Evolutionary conservation across 2,888 invertebrate genomes (phyloP).

Genomic region (Diachrysia chrysitis): DNA sequence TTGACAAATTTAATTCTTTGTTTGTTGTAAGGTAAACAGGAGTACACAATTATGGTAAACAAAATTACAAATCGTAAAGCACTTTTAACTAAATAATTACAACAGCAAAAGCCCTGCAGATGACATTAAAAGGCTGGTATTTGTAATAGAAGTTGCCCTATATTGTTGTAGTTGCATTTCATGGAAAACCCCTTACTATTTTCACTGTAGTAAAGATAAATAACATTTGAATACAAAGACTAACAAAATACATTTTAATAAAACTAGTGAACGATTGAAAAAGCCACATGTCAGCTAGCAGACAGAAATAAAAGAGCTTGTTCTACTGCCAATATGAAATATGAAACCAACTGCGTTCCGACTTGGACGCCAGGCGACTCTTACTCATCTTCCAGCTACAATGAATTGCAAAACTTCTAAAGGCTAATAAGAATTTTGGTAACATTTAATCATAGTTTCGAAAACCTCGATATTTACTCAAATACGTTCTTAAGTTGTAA

Average conservation of each 20-base stretch:
- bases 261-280: conserved; percentile 63
- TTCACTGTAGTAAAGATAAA: conserved; percentile 15
- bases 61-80: not conserved
- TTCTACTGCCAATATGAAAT: conserved; percentile 74
- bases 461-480: not conserved
- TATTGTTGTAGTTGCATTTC: too few species aligned
- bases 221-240: conserved; percentile 36
- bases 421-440: conserved; percentile 36
- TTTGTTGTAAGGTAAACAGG: not conserved
- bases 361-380: conserved; percentile 68
- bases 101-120: too few species aligned
- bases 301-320: conserved; percentile 79
- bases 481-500: not conserved
- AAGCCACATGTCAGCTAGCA: conserved; percentile 74
- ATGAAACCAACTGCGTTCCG: conserved; percentile 75
- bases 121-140: not conserved
- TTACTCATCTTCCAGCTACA: conserved; percentile 70
- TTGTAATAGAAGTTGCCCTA: not conserved
- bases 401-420: conserved; percentile 56
- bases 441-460: not conserved
- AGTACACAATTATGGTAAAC: not conserved
- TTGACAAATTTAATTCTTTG: conserved; percentile 10
- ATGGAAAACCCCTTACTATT: too few species aligned
- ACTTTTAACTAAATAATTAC: not conserved
- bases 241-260: conserved; percentile 57